Percentiles rank a stretch among this genome's conserved stretches.
These are phyloP conservation scores for Zaprionus vittiger DNA, from an alignment of 1,140 invertebrate genomes.

Conservation along the genomic window DNA sequence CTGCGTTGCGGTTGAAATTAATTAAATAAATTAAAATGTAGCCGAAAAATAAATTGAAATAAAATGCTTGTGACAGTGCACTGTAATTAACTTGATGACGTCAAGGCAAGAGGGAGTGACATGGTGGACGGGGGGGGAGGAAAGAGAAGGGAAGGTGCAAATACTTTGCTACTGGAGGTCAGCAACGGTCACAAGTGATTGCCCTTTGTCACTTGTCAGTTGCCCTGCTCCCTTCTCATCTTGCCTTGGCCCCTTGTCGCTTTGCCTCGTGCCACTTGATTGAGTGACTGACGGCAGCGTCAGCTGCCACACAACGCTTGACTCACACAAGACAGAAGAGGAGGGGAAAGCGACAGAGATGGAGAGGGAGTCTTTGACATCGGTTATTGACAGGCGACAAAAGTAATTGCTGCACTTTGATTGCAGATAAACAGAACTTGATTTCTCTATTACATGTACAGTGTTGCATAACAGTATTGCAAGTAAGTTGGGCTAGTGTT, in stretches of 20 bases:
- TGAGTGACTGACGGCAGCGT: conserved; percentile 34
- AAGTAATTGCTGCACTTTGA: neutral
- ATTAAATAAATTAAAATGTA: conserved; percentile 78
- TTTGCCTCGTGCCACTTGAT: conserved; percentile 50
- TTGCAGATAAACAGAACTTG: no score
- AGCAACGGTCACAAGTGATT: conserved; percentile 66
- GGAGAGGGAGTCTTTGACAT: conserved; percentile 7
- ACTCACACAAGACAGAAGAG: neutral
- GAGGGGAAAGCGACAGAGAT: neutral
- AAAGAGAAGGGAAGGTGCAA: conserved; percentile 11
- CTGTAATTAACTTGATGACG: conserved; percentile 60
- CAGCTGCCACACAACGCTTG: conserved; percentile 28
- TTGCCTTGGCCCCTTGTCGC: neutral
- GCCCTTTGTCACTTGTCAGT: conserved; percentile 68
- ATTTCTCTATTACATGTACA: no score
- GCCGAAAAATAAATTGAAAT: conserved; percentile 62
- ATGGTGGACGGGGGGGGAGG: neutral
- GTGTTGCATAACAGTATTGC: no score
- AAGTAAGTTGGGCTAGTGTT: no score
- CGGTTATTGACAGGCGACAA: conserved; percentile 35
- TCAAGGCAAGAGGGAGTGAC: neutral
- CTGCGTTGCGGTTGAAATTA: conserved; percentile 50
- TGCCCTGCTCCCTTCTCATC: neutral
- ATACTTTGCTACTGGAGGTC: conserved; percentile 18
- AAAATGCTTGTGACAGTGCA: conserved; percentile 61